Evolutionary conservation across 1,140 invertebrate genomes (phyloP), one percentile per base, ranked within the genome.

Genomic region (Vollenhovia emeryi): DNA sequence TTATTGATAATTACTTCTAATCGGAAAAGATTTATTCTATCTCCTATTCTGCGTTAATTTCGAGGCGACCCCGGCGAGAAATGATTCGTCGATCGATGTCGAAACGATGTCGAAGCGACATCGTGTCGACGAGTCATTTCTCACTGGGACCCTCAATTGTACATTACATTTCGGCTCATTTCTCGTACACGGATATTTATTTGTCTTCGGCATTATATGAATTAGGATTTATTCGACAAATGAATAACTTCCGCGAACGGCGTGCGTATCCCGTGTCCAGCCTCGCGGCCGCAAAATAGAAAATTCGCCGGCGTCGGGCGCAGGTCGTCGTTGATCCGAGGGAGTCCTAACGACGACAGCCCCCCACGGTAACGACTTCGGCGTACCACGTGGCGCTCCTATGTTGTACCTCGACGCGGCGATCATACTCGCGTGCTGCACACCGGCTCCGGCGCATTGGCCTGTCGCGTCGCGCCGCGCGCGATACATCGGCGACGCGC

Each of bases 311-410:
- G 24, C 40, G 13, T 76, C 27, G 30, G 11, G 33, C 50, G 33
- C 15, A 60, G 52, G 7, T 33, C 27, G 40, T 66, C 50, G 71
- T 71, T 71, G 78, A 55, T 80, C 30, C 43, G 15, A 5, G 45
- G 13, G 30, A 36, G 30, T 13, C 40, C 27, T 78, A 78, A 78
- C 30, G 36, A 69, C 66, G 24, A 43, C 62, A 52, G 33, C 48
- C 18, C 64, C 43, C 48, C 66, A 80, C 64, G 69, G 84, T 82
- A 66, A 73, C 79, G 87, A 92, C 86, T 87, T 89, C 89, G 84
- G 84, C 86, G 83, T 88, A 92, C 90, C 90, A 91, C 90, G 90
- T 92, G 90, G 90, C 89, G 83, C 83, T 84, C 69, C 57, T 78
- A 55, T 79, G 48, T 73, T 66, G 11, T 76, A 59, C 66, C 50